phyloP scores from a whole-genome alignment of 2,888 invertebrate genomes.

The Archips xylosteana region DNA sequence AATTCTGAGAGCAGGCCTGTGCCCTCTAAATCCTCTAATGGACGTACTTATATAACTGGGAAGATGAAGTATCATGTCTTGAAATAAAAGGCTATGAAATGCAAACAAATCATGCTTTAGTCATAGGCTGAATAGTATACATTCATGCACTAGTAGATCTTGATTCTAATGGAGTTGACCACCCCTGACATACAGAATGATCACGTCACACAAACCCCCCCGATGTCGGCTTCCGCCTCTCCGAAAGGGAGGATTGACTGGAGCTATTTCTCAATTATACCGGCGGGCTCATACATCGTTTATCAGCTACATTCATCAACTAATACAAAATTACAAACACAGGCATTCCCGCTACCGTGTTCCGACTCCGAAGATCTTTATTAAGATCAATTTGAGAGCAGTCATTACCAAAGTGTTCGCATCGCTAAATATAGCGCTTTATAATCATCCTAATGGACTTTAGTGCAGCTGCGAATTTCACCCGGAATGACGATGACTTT shows the following conservation, averaged over 20 bases:
- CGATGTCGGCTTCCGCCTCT: no score
- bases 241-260: not conserved
- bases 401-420: slow-evolving; percentile 37
- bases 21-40: no score
- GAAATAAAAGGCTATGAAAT: no score
- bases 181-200: no score
- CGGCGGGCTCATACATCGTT: not conserved
- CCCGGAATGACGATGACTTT: not conserved
- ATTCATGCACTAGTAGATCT: no score
- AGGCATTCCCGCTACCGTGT: slow-evolving; percentile 2
- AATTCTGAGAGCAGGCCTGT: no score
- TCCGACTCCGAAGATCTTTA: slow-evolving; percentile 29
- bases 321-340: not conserved
- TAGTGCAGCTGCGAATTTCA: slow-evolving; percentile 30
- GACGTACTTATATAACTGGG: no score
- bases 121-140: no score
- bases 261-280: not conserved
- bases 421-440: slow-evolving; percentile 43
- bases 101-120: no score
- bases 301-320: not conserved
- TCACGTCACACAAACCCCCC: no score
- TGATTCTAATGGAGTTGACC: no score
- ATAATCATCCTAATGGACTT: slow-evolving; percentile 41
- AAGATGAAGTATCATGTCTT: no score
- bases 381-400: slow-evolving; percentile 39